Percentiles rank a stretch among this genome's conserved stretches.
Evolutionary conservation across 1,140 invertebrate species (phyloP).

Genomic region (Wiebesia pumilae): DNA sequence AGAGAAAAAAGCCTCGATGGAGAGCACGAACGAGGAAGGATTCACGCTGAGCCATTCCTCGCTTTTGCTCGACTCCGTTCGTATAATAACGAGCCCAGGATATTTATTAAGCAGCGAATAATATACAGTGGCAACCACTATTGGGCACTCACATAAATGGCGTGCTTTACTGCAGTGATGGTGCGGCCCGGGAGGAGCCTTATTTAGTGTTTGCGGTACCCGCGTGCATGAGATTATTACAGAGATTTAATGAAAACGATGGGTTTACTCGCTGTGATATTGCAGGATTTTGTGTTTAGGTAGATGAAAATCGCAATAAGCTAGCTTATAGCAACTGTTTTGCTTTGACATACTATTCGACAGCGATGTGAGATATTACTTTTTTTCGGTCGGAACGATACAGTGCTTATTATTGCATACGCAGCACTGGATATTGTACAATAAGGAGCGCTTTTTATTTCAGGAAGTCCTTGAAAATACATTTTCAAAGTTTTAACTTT

Average conservation of each 20-base stretch:
- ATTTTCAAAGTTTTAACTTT: neutral
- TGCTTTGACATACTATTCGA: no score
- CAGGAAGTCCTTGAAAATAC: neutral
- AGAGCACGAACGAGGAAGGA: no score
- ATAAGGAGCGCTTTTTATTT: neutral
- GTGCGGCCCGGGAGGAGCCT: neutral
- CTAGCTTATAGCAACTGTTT: neutral
- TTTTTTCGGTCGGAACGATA: neutral
- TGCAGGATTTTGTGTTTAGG: conserved; percentile 7
- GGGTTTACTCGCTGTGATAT: conserved; percentile 22
- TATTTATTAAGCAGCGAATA: conserved; percentile 30
- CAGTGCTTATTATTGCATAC: neutral
- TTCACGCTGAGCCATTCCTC: neutral
- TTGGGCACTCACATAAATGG: conserved; percentile 35
- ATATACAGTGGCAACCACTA: conserved; percentile 29
- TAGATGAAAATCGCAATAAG: conserved; percentile 19
- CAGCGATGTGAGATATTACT: neutral
- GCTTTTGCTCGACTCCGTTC: neutral
- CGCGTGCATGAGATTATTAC: conserved; percentile 20
- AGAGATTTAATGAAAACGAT: conserved; percentile 44
- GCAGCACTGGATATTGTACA: neutral
- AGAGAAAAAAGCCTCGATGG: neutral
- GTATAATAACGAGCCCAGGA: conserved; percentile 1
- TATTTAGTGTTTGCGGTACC: neutral
- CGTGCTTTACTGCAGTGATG: neutral